Base-by-base conservation (phyloP, 2,888 invertebrate species). In the Microctonus aethiopoides region DNA sequence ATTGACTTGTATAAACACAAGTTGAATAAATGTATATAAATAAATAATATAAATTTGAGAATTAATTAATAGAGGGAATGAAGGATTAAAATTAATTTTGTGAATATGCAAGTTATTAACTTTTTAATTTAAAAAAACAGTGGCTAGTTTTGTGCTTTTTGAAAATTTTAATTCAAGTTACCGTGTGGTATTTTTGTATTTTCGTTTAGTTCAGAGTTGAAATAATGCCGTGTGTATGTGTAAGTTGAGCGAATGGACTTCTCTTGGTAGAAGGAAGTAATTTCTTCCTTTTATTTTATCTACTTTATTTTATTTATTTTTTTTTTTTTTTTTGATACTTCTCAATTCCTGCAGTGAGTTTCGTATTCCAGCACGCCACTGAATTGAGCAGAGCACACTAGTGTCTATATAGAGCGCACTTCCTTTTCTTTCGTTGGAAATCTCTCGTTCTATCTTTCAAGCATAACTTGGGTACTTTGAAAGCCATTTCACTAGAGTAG, bases 401-500 rank as follows among this genome's bases (percentile, higher is more conserved):
- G 13, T 29, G 29, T n/a, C n/a, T 54, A 11, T 34, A 57, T 57
- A 57, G 13, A 32, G 7, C 57, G 13, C 5, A 29, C 57, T 32
- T 57, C 26, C 57, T 32, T 20, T 13, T n/a, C 26, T 57, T 32
- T n/a, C 20, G 16, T 16, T 16, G 16, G 7, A 6, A 46, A 46
- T 46, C 16, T 46, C 16, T 16, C 16, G 46, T 16, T 16, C 46
- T 46, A 46, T 46, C 46, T 46, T 46, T n/a, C 16, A 46, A 32
- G 57, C 16, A 54, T 24, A 57, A 57, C 57, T 57, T 57, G 57
- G 57, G n/a, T 59, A 69, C 68, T 69, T 59, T 59, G 51, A 69
- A 64, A 64, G 46, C 64, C 57, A 69, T 69, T 69, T 63, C 20
- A 69, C 41, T 34, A 34, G 54, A 57, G 36, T 32, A 57, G 63